Base-by-base conservation (phyloP, 2,888 invertebrate species). In the Sarcophaga variegata region DNA sequence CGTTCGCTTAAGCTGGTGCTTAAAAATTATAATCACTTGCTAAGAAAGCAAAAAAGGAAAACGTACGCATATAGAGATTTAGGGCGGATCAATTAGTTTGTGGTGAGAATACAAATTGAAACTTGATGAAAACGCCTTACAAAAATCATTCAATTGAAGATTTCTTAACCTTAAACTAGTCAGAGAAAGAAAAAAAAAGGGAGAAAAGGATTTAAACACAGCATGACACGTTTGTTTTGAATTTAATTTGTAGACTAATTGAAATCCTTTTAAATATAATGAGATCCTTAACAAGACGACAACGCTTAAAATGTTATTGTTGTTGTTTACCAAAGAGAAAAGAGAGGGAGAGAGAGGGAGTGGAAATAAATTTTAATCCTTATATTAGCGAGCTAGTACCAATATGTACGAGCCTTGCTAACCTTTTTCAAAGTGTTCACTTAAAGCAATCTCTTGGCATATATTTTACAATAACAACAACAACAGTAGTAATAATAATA, bases 221-320 rank as follows among this genome's bases (percentile, higher is more conserved):
- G 81, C 88, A 83, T 75, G 88, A 78, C 74, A 79, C 84, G 69
- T 79, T 92, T 92, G 92, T 92, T 91, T 90, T 89, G 90, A 90
- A 91, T 90, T 92, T 92, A 92, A 92, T 92, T 92, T 92, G 92
- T 89, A 89, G 89, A 90, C 91, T 92, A 91, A 92, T 92, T 92
- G 91, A 92, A 92, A 92, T 92, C 92, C 91, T 89, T 92, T 92
- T 90, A 91, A 92, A 91, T 82, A 90, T 92, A 92, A 92, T 91
- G 90, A 91, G 91, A 92, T 89, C 85, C 83, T 37, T 62, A 81
- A 25, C 20, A 72, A 11, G 0, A 47, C 25, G 14, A 54, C 27
- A 59, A 77, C 20, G 3, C 2, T 59, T 37, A 10, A 37, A 37
- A 37, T 37, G 37, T 37, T 10, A 37, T 37, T 37, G 2, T 37